Base-by-base conservation (phyloP, 1,140 invertebrate genomes). In the Lasioglossum albipes region DNA sequence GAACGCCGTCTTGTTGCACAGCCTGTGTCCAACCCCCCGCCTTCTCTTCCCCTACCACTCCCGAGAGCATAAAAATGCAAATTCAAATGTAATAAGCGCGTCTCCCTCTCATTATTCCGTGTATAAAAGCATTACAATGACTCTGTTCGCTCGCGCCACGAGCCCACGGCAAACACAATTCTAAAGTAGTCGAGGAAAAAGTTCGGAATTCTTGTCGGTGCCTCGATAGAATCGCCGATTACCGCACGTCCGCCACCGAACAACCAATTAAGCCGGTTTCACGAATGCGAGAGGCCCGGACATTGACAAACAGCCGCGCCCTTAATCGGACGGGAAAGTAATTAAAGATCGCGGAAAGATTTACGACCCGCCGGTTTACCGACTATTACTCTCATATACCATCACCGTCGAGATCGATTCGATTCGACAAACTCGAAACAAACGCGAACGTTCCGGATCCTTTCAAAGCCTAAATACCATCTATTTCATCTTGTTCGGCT, bases 341-440 rank as follows among this genome's bases (percentile, higher is more conserved):
- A 82, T 82, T 77, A 72, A 82, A 82, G 75, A 72, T 78, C 61
- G 42, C 31, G 52, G 16, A 22, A 42, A 72, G 68, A 82, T 82
- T 82, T 82, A 82, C 66, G 79, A 45, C 6, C 3, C 22, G 41
- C 49, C 16, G 36, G 12, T 13, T 22, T 27, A 52, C 59, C 45
- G 42, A 27, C 27, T 64, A 65, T 66, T 52, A 49, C n/a, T 31
- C 45, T 36, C 67, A 62, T 65, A 66, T 65, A 79, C 42, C 76
- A 73, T 41, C 66, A 42, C 18, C 18, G 59, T 76, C 65, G 22
- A 76, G 22, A 76, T 68, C 42, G 42, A 68, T 68, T 42, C n/a
- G 18, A 45, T 45, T 45, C 52, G 57, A 59, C 20, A n/a, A 59
- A n/a, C 20, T 59, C 9, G 57, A 18, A 9, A 59, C n/a, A n/a